Percentiles rank a stretch among this genome's conserved stretches.
phyloP scores from a whole-genome alignment of 2,113 vertebrate species.

The Scomber scombrus region DNA sequence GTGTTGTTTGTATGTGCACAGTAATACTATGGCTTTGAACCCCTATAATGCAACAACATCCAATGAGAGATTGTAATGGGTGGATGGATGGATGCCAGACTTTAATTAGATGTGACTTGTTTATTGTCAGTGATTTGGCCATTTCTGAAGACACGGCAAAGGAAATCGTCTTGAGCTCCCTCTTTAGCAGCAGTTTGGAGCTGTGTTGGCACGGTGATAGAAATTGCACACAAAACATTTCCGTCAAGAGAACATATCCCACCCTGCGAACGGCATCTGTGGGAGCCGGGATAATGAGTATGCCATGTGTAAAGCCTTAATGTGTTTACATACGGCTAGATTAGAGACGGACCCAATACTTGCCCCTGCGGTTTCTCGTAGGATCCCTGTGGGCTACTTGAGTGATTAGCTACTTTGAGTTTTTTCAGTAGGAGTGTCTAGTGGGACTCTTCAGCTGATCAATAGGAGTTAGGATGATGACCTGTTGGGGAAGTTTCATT shows the following conservation, averaged over 20 bases:
- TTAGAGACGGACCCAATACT: constrained; percentile 75
- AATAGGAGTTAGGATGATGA: constrained; percentile 80
- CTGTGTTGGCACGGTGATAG: constrained; percentile 54
- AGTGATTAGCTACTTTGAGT: constrained; percentile 82
- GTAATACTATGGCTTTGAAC: background rate
- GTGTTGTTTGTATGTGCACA: no score
- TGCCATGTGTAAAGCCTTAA: constrained; percentile 75
- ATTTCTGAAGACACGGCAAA: constrained; percentile 11
- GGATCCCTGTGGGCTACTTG: constrained; percentile 78
- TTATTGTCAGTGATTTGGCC: constrained; percentile 5
- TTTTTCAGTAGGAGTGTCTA: constrained; percentile 66
- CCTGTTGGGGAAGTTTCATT: constrained; percentile 68
- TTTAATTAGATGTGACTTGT: constrained; percentile 3
- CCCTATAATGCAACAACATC: no score
- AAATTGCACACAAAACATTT: constrained; percentile 42
- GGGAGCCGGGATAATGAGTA: constrained; percentile 70
- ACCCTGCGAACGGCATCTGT: constrained; percentile 58
- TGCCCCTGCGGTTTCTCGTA: constrained; percentile 75
- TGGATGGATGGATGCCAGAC: background rate
- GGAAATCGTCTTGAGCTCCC: constrained; percentile 26
- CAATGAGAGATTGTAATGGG: background rate
- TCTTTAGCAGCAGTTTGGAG: constrained; percentile 28
- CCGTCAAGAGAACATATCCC: constrained; percentile 60
- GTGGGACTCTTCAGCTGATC: constrained; percentile 74
- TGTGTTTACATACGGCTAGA: constrained; percentile 79